phyloP scores from a whole-genome alignment of 2,888 invertebrate species.

The Harpalus rubripes region DNA sequence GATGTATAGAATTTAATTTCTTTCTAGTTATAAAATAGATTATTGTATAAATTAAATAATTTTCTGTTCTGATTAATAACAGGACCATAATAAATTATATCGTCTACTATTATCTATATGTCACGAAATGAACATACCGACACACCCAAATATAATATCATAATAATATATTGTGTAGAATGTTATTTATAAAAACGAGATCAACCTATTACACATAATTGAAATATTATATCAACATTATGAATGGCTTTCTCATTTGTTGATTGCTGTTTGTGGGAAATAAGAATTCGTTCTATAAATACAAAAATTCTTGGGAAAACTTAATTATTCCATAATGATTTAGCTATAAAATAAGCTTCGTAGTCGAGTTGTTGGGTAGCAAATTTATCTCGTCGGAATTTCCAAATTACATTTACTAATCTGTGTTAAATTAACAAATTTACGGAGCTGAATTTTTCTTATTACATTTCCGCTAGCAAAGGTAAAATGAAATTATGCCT shows the following conservation, averaged over 20 bases:
- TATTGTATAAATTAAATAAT: too few relatives aligned
- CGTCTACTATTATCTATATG: too few relatives aligned
- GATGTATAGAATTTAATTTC: too few relatives aligned
- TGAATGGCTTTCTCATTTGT: too few relatives aligned
- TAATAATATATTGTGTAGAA: too few relatives aligned
- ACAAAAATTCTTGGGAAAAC: conserved; percentile 20
- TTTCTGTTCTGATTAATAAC: neutral
- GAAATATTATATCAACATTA: too few relatives aligned
- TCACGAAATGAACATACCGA: too few relatives aligned
- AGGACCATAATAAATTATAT: neutral
- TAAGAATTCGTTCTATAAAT: neutral
- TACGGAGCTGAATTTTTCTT: conserved; percentile 39
- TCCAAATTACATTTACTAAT: conserved; percentile 54
- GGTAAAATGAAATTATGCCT: conserved; percentile 48
- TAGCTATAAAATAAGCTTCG: conserved; percentile 11
- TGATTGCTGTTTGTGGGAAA: neutral
- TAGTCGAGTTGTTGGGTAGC: neutral
- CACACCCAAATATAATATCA: too few relatives aligned
- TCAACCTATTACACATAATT: too few relatives aligned
- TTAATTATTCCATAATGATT: conserved; percentile 16
- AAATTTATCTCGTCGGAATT: conserved; percentile 27
- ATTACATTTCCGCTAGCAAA: conserved; percentile 43
- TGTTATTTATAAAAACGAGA: too few relatives aligned
- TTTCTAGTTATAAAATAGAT: too few relatives aligned
- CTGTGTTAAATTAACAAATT: conserved; percentile 39